A percentile compares a stretch with the other conserved stretches of the same genome.
Evolutionary conservation across 2,888 invertebrate genomes (phyloP).

Genomic region (Danaus chrysippus): DNA sequence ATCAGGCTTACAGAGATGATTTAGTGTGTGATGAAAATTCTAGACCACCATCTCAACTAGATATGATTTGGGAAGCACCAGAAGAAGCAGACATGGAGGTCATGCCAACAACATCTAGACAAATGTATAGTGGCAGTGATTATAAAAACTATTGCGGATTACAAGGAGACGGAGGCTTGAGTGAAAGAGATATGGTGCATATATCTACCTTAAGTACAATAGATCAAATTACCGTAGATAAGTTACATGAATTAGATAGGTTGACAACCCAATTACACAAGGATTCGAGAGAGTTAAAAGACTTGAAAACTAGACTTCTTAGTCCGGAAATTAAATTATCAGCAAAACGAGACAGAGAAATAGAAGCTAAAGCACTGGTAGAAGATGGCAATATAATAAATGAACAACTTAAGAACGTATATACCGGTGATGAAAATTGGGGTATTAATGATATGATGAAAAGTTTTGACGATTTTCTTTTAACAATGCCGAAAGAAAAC

Average conservation of each 20-base stretch:
- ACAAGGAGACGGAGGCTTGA: constrained; percentile 84
- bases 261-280: constrained; percentile 87
- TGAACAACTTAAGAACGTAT: constrained; percentile 84
- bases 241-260: constrained; percentile 88
- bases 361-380: constrained; percentile 78
- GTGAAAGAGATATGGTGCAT: constrained; percentile 88
- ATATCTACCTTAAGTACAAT: constrained; percentile 86
- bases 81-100: constrained; percentile 83
- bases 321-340: constrained; percentile 80
- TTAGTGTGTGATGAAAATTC: constrained; percentile 82
- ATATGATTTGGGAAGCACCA: constrained; percentile 92
- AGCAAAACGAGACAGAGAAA: constrained; percentile 72
- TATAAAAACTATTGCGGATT: constrained; percentile 87
- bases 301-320: constrained; percentile 84
- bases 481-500: constrained; percentile 73
- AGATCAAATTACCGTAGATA: constrained; percentile 88
- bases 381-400: constrained; percentile 84
- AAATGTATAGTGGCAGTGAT: constrained; percentile 87
- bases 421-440: constrained; percentile 83
- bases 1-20: constrained; percentile 92
- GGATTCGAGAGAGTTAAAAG: constrained; percentile 87
- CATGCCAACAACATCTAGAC: constrained; percentile 75
- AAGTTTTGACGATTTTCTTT: constrained; percentile 79
- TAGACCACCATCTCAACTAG: constrained; percentile 85
- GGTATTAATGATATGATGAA: constrained; percentile 83